Evolutionary conservation across 2,113 vertebrate species (phyloP), one percentile per base, ranked within the genome.

Genomic region (Lagopus leucura): DNA sequence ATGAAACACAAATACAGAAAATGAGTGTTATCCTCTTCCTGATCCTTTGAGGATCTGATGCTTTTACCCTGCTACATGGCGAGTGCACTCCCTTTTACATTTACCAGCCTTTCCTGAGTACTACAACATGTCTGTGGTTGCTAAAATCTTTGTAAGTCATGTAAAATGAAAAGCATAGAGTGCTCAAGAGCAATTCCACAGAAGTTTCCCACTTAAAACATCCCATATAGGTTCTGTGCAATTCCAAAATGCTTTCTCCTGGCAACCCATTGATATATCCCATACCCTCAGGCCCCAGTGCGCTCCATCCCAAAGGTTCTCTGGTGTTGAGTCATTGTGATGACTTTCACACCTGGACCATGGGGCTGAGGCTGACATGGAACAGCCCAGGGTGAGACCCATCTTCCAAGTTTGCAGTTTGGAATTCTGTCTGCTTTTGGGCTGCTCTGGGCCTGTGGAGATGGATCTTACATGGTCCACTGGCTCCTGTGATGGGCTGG

Each of bases 241-340:
- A 55, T 55, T 55, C 52, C 28, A 15, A 55, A 55, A 18, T 55
- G 52, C 52, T 52, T 52, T 25, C 25, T 25, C 50, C 25, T 55
- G 14, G 52, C 28, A 30, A 55, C 52, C 52, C 52, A 55, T 3
- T 30, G 28, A 55, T 55, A 28, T 10, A 16, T 30, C 25, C 50
- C 52, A 30, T 55, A 55, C 52, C 28, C 52, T 30, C 52, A 28
- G 50, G 52, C 52, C 14, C 14, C 25, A 54, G 14, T 16, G 52
- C 52, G 4, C 52, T 54, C 52, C 13, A 14, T 54, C 60, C 47
- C 61, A 47, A 34, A 42, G 30, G n/a, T 20, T n/a, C 36, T 36
- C 12, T 47, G 66, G 19, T 36, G 19, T 21, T 54, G 36, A 15
- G 28, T 38, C 4, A 7, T 10, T 0, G 0, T 18, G 40, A 11